Conservation (phyloP, 2,113 vertebrate genomes). For the Ardeotis arabs region DNA sequence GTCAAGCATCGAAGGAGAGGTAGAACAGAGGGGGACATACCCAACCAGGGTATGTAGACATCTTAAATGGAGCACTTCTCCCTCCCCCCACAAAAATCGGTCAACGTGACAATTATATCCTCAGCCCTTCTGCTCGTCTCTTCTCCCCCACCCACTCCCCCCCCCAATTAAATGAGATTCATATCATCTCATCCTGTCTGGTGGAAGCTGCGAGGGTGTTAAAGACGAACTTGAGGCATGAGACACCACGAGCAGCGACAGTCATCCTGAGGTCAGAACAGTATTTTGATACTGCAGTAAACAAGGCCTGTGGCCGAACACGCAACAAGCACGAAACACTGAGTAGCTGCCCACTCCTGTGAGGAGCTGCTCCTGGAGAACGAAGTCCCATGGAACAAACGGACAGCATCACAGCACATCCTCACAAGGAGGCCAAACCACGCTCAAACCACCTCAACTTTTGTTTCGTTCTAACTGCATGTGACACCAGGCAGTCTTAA, state of each 20-base stretch:
- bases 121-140: background rate
- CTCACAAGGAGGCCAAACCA: background rate
- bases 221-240: fast-evolving
- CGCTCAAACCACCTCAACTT: background rate
- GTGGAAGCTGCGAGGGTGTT: background rate
- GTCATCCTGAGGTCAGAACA: background rate
- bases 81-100: background rate
- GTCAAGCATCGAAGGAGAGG: background rate
- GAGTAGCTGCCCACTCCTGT: background rate
- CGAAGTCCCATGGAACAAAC: fast-evolving
- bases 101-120: background rate
- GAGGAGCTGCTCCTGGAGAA: background rate
- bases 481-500: background rate
- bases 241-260: background rate
- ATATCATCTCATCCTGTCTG: background rate
- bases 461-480: background rate
- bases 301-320: background rate
- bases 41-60: background rate
- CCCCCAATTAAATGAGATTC: background rate
- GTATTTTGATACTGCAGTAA: background rate
- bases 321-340: background rate
- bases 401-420: background rate
- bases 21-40: background rate
- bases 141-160: background rate
- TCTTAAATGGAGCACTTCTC: background rate